Percentiles rank a stretch among this genome's conserved stretches.
phyloP scores from a whole-genome alignment of 2,797 vertebrate species.

The Poeciliopsis gracilis region DNA sequence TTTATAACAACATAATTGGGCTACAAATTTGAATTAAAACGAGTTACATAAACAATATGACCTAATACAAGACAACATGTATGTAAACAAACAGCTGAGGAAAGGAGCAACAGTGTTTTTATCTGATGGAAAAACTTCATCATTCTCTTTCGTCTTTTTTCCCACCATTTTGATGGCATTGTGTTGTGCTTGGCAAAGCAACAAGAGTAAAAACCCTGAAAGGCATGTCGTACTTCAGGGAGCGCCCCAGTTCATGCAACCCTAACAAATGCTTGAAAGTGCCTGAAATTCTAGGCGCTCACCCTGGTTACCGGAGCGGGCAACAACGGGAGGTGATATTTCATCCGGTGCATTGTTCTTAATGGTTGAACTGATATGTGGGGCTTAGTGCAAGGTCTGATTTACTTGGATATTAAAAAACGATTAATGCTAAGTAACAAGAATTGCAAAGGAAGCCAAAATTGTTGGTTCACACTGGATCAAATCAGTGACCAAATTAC shows the following conservation, averaged over 20 bases:
- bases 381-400: constrained; percentile 11
- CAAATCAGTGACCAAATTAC: constrained; percentile 69
- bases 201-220: not conserved
- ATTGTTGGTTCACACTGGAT: constrained; percentile 63
- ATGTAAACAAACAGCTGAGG: not conserved
- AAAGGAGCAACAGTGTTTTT: not conserved
- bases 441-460: constrained; percentile 6
- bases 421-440: constrained; percentile 32
- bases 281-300: not conserved
- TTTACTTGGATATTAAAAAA: constrained; percentile 23
- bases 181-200: not conserved
- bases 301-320: constrained; percentile 57
- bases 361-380: constrained; percentile 11
- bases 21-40: not conserved
- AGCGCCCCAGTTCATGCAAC: not conserved
- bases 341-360: constrained; percentile 57
- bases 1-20: not conserved
- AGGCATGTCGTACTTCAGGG: not conserved
- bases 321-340: constrained; percentile 64
- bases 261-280: constrained; percentile 1
- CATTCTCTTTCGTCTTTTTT: not conserved
- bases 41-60: not conserved
- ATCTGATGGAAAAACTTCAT: not conserved
- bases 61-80: not conserved
- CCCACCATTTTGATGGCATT: not conserved